Evolutionary conservation across 2,113 vertebrate genomes (phyloP).

Genomic region (Zapus hudsonius): DNA sequence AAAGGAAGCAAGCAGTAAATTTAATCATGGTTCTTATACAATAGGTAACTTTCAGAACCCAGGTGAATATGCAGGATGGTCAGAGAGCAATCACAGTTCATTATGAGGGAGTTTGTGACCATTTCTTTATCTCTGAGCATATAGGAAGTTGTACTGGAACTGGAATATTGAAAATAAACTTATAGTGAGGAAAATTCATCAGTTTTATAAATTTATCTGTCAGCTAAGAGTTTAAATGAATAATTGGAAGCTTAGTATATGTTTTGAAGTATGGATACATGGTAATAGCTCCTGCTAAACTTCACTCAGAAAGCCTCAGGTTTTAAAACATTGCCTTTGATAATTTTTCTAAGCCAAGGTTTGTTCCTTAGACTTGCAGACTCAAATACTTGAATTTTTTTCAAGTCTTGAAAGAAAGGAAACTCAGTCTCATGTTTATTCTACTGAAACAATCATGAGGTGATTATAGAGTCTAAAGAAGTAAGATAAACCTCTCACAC

Average conservation of each 20-base stretch:
- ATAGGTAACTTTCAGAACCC: background rate
- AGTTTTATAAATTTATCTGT: background rate
- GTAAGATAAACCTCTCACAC: background rate
- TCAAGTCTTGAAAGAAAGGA: background rate
- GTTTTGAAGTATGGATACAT: constrained; percentile 6
- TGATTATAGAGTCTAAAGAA: background rate
- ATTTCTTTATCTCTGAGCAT: background rate
- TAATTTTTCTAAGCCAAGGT: background rate
- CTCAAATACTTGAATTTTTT: background rate
- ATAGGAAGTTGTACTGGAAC: background rate
- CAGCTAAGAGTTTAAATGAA: constrained; percentile 13
- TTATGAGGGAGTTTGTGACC: background rate
- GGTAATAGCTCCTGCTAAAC: background rate
- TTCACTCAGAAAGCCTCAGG: background rate
- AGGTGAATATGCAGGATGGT: background rate
- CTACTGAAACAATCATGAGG: background rate
- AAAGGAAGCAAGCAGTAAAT: background rate
- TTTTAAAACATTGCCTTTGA: background rate
- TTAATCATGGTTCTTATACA: background rate
- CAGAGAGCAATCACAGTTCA: background rate
- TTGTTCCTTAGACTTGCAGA: background rate
- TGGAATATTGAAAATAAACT: background rate
- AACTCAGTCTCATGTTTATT: background rate
- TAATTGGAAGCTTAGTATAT: background rate
- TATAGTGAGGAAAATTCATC: background rate